Evolutionary conservation across 1,140 invertebrate species (phyloP).

Genomic region (Magallana angulata): DNA sequence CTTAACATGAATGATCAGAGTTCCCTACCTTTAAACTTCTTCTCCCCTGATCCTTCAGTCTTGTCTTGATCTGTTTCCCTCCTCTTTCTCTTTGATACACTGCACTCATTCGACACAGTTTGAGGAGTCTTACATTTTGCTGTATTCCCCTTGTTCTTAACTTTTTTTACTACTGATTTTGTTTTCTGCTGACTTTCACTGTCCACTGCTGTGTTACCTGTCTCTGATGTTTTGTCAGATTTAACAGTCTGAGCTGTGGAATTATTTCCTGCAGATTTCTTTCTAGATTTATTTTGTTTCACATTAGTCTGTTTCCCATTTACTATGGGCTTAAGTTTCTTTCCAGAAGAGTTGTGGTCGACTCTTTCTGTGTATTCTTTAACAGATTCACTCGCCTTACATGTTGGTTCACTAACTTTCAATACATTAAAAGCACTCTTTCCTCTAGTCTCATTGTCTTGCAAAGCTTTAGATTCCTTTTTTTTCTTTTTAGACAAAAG

Average conservation of each 20-base stretch:
- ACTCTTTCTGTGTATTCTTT: not conserved
- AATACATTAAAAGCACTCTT: constrained; percentile 9
- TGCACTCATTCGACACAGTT: not conserved
- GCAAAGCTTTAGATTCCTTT: not conserved
- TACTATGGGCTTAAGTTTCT: not conserved
- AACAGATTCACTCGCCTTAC: not conserved
- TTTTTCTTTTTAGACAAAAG: not conserved
- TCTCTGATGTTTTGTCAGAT: no score
- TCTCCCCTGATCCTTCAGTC: not conserved
- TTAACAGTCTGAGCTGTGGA: no score
- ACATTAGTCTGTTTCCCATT: not conserved
- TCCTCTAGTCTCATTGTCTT: not conserved
- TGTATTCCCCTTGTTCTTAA: not conserved
- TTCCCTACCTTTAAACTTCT: not conserved
- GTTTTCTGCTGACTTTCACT: not conserved
- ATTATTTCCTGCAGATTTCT: not conserved
- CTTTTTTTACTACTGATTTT: not conserved
- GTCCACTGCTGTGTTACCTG: no score
- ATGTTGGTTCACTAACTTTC: not conserved
- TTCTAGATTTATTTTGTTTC: not conserved
- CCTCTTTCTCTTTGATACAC: not conserved
- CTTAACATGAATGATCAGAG: no score
- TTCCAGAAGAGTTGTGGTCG: not conserved
- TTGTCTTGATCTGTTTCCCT: not conserved
- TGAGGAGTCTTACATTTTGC: not conserved